Conservation (phyloP, 2,888 invertebrate species). For the Nemotelus pantherinus region DNA sequence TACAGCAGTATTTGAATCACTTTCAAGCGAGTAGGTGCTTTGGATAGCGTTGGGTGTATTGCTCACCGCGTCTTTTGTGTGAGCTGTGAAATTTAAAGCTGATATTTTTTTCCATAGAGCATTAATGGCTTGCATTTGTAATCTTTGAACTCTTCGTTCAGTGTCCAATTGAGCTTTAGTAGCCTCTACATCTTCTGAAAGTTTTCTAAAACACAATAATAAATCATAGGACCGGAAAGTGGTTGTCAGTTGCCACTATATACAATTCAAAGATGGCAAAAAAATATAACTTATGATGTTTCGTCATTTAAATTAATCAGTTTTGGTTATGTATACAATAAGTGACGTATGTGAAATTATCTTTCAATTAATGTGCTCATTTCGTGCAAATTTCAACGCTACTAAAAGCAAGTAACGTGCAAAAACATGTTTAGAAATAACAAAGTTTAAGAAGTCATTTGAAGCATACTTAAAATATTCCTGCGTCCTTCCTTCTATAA, state of each 20-base stretch:
- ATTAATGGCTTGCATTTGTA: slow-evolving; percentile 91
- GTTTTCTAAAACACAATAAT: slow-evolving; percentile 68
- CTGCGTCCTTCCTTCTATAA: slow-evolving; percentile 80
- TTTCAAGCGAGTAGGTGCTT: slow-evolving; percentile 61
- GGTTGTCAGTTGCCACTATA: not conserved
- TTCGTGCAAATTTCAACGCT: too few relatives aligned
- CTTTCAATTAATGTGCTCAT: too few relatives aligned
- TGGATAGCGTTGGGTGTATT: not conserved
- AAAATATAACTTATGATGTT: not conserved
- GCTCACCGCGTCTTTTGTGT: slow-evolving; percentile 55
- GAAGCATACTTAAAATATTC: slow-evolving; percentile 82
- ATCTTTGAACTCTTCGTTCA: slow-evolving; percentile 83
- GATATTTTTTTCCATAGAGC: slow-evolving; percentile 90
- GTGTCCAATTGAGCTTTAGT: slow-evolving; percentile 86
- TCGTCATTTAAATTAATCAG: slow-evolving; percentile 6
- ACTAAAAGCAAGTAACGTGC: too few relatives aligned
- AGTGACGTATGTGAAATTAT: too few relatives aligned
- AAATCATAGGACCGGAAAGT: not conserved
- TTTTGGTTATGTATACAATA: too few relatives aligned
- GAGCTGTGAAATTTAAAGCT: slow-evolving; percentile 67
- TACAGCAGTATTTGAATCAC: slow-evolving; percentile 70
- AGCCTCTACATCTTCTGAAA: slow-evolving; percentile 85
- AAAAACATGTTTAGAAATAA: too few relatives aligned
- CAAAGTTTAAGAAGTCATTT: not conserved
- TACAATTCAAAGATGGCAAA: not conserved